Base-by-base conservation (phyloP, 2,797 vertebrate genomes). In the Phataginus tricuspis region DNA sequence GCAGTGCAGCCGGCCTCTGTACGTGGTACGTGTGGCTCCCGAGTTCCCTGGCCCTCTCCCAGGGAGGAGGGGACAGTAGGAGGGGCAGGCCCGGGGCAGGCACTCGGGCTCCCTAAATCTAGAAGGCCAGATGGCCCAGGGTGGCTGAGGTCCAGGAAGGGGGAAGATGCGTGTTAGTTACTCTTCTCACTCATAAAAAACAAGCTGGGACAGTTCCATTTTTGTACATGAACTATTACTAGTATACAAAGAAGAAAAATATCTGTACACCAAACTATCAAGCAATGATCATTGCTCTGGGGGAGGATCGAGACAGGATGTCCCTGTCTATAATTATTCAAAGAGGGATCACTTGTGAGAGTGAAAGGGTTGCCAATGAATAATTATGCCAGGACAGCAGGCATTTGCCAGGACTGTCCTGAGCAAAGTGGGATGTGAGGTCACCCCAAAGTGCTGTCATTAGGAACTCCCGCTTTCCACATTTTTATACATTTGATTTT, bases 1-100 rank as follows among this genome's bases (percentile, higher is more conserved):
- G 96, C 99, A 99, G 95, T 99, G 99, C 93, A 99, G 98, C 89
- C 97, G 98, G 39, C 99, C 99, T 2, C 98, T 99, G 97, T 99
- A 99, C 69, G 99, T 98, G 98, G 99, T 99, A 98, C 3, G 98
- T 97, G 86, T 14, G 0, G 12, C 25, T 15, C 89, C 68, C 1
- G 25, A 75, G 69, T 69, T 39, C 85, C 42, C 45, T 90, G 91
- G 78, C 66, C 37, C 61, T 57, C 29, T 42, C 55, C 71, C 85
- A 95, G 69, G 53, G 34, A 16, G 39, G 0, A 11, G 34, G 34
- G 55, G 25, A 19, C 13, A 13, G 86, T 4, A 29, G 8, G n/a
- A 49, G 61, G 83, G 34, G 74, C 39, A 63, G 14, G 75, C 59
- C 9, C 12, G 1, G 71, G 55, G 18, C 21, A 63, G 63, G 59